Evolutionary conservation across 2,888 invertebrate species (phyloP).

Genomic region (Sclerodermus sp.): DNA sequence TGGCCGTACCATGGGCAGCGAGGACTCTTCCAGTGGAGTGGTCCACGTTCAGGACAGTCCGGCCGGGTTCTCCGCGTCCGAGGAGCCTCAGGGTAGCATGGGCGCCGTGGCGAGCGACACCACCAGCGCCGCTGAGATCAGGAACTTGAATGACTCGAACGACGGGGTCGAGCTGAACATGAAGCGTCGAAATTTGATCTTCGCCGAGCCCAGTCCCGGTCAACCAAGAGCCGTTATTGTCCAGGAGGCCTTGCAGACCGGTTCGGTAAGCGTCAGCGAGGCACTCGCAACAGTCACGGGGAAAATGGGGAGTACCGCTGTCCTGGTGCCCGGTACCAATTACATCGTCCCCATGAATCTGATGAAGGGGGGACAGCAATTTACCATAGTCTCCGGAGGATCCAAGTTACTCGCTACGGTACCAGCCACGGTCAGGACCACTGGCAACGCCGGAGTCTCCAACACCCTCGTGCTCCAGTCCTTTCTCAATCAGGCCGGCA

Average conservation of each 20-base stretch:
- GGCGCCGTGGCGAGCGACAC: slow-evolving; percentile 17
- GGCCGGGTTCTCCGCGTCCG: slow-evolving; percentile 51
- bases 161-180: slow-evolving; percentile 41
- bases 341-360: slow-evolving; percentile 73
- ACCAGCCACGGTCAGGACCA: slow-evolving; percentile 40
- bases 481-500: slow-evolving; percentile 67
- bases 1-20: slow-evolving; percentile 72
- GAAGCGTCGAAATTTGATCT: slow-evolving; percentile 49
- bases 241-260: slow-evolving; percentile 48
- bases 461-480: slow-evolving; percentile 70
- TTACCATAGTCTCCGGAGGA: slow-evolving; percentile 72
- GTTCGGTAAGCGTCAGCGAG: slow-evolving; percentile 62
- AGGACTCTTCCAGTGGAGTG: slow-evolving; percentile 74
- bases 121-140: slow-evolving; percentile 41
- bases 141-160: slow-evolving; percentile 49
- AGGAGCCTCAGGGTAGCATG: slow-evolving; percentile 27
- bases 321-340: slow-evolving; percentile 70
- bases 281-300: slow-evolving; percentile 66
- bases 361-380: slow-evolving; percentile 73
- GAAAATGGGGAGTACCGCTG: slow-evolving; percentile 61
- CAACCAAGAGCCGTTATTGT: slow-evolving; percentile 52
- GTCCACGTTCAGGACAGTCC: slow-evolving; percentile 55
- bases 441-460: slow-evolving; percentile 57
- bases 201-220: slow-evolving; percentile 46
- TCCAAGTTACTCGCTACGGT: slow-evolving; percentile 61